Percentiles rank a stretch among this genome's conserved stretches.
Evolutionary conservation across 2,888 invertebrate genomes (phyloP).

Genomic region (Lasioglossum malachurum): DNA sequence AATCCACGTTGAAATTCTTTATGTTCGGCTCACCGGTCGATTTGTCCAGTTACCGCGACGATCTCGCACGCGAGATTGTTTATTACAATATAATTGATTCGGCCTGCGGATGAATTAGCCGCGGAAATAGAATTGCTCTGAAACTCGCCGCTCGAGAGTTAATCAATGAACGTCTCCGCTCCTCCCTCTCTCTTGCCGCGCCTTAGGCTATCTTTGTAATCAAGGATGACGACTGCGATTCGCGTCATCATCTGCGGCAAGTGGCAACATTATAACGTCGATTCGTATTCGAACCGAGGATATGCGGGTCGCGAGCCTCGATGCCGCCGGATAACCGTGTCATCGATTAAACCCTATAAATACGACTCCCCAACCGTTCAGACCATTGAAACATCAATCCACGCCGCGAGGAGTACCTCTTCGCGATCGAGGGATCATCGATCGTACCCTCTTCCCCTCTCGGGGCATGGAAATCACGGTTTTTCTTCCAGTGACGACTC

Average conservation of each 20-base stretch:
- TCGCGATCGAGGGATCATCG: conserved; percentile 3
- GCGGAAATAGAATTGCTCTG: conserved; percentile 53
- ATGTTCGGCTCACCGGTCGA: neutral
- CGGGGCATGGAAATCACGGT: neutral
- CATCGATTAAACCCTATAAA: conserved; percentile 71
- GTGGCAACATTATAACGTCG: conserved; percentile 59
- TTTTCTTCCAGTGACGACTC: neutral
- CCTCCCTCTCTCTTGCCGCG: neutral
- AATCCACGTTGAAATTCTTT: neutral
- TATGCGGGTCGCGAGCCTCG: conserved; percentile 62
- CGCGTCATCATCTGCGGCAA: conserved; percentile 66
- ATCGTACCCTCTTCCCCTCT: neutral
- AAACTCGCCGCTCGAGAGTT: conserved; percentile 28
- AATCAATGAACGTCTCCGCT: conserved; percentile 58
- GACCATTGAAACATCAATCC: conserved; percentile 33
- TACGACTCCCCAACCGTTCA: conserved; percentile 40
- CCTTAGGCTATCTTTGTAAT: conserved; percentile 58
- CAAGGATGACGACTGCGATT: conserved; percentile 57
- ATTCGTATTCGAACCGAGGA: conserved; percentile 48
- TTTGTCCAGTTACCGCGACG: conserved; percentile 3
- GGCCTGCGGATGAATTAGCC: conserved; percentile 36
- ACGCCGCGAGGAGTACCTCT: neutral
- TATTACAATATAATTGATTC: conserved; percentile 43
- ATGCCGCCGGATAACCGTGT: conserved; percentile 65
- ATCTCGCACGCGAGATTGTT: conserved; percentile 25